Evolutionary conservation across 2,113 vertebrate species (phyloP), one percentile per base, ranked within the genome.

Genomic region (Fulica atra): DNA sequence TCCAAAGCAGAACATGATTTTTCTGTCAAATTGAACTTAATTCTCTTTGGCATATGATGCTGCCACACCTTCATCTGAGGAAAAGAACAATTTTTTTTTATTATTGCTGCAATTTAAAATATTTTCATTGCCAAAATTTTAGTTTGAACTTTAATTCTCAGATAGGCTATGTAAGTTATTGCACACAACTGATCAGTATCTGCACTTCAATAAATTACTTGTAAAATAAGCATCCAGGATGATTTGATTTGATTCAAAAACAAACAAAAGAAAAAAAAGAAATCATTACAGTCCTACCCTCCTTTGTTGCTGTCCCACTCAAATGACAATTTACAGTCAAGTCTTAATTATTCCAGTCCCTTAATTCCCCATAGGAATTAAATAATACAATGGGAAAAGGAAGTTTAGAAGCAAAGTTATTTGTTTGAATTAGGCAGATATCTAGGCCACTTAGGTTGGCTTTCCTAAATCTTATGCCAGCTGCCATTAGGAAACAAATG

Each of bases 391-490:
- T 53, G 23, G 17, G 16, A 61, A 68, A 73, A 65, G 10, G 57
- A 87, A 76, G 11, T 60, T 69, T 46, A 76, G 26, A 53, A 81
- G 23, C 4, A 63, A 88, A 65, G 28, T 82, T 89, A 65, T 85
- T 91, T 91, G 31, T 84, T 76, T 87, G 63, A 91, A 82, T 93
- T 72, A 72, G 36, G 24, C 50, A 65, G 8, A 53, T 85, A 87
- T 81, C 81, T 95, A 78, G 61, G 79, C 28, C 16, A 40, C 44
- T 92, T 85, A 71, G 31, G 28, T 44, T 61, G 28, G 46, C 48
- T 92, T 91, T 96, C 71, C 68, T 88, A 70, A 88, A 80, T 89
- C 38, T 73, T 73, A 61, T 88, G 70, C 63, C 79, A 89, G 23
- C 33, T 59, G 28, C 20, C 57, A 82, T 88, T 82, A 86, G 26